Percentiles rank a stretch among this genome's conserved stretches.
Evolutionary conservation across 2,797 vertebrate species (phyloP).

Genomic region (Microhierax caerulescens): DNA sequence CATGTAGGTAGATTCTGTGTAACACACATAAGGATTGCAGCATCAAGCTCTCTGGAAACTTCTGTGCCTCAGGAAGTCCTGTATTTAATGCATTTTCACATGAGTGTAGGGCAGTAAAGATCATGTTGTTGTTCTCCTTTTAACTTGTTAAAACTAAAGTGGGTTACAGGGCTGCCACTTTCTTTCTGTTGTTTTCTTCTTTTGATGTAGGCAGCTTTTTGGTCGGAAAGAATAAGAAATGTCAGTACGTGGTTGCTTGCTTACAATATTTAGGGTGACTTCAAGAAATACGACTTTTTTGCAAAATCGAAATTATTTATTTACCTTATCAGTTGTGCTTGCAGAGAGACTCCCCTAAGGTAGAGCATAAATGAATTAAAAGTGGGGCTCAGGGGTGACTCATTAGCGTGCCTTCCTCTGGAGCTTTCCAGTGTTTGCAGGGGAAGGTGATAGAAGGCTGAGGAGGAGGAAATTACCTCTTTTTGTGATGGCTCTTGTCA

Average conservation of each 20-base stretch:
- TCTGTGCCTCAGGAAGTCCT: background rate
- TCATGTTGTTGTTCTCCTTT: background rate
- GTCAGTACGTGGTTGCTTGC: background rate
- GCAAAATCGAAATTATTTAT: background rate
- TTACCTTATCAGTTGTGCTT: background rate
- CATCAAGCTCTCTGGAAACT: background rate
- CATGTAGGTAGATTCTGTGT: background rate
- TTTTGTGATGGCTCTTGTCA: slow-evolving; percentile 9
- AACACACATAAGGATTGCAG: background rate
- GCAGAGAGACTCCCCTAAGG: background rate
- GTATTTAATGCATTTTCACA: background rate
- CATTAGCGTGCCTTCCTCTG: background rate
- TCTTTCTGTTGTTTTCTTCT: background rate
- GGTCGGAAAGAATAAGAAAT: background rate
- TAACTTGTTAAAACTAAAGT: background rate
- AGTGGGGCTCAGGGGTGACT: background rate
- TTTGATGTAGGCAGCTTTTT: background rate
- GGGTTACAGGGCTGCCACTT: background rate
- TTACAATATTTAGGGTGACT: background rate
- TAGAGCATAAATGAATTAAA: background rate
- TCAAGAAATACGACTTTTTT: background rate
- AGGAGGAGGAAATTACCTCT: background rate
- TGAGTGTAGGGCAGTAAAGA: background rate
- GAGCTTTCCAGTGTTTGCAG: background rate
- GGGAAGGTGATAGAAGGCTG: background rate